Evolutionary conservation across 2,888 invertebrate species (phyloP), one percentile per base, ranked within the genome.

Genomic region (Oscheius sp.): DNA sequence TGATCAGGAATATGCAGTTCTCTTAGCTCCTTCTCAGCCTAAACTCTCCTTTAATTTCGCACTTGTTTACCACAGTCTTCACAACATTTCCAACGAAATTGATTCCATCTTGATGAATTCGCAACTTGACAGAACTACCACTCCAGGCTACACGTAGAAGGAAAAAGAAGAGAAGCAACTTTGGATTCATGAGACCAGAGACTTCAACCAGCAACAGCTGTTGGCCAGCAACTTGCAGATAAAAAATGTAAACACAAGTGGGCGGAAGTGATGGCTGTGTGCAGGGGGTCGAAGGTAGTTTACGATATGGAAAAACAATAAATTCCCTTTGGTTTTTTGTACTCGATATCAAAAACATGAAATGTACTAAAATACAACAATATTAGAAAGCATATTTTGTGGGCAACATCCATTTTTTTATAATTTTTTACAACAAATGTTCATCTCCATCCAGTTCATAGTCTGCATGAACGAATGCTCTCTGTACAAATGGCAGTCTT

Each of bases 401-500:
- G n/a, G n/a, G n/a, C n/a, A n/a, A n/a, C n/a, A n/a, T n/a, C n/a
- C n/a, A n/a, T n/a, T n/a, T 36, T 41, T 4, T 14, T 12, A 17
- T 41, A 17, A 6, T 41, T 41, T 41, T 17, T 41, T 41, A 41
- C 5, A 41, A 17, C 36, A 75, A 56, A 50, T 75, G 75, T 65
- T 75, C 73, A 70, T 80, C 78, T 14, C 83, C 83, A 57, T 83
- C 83, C 47, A 79, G 77, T 67, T 71, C 62, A 57, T 82, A 83
- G 67, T 82, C 82, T 24, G 78, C 79, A 56, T 82, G 82, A 9
- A 81, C 77, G 47, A 81, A 82, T 2, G 81, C 80, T 26, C 82
- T 69, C 61, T 82, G 77, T 9, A 82, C 82, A 68, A 77, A 80
- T 8, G 78, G 81, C 33, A 81, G 70, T 33, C 71, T 71, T 70